phyloP scores from a whole-genome alignment of 1,140 invertebrate genomes.

The Eriocheir sinensis region DNA sequence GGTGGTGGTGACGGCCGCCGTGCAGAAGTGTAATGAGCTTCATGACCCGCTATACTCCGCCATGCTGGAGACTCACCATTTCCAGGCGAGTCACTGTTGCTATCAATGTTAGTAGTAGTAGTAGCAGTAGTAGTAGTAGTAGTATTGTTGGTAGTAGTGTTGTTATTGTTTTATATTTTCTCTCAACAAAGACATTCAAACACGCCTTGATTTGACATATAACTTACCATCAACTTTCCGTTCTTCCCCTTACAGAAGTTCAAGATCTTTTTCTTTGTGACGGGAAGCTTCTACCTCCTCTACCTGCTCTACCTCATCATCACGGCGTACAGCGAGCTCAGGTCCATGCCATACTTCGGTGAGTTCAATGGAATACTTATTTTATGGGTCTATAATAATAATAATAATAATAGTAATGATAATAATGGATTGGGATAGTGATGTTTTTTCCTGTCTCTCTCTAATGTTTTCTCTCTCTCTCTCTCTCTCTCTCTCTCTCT shows the following conservation, averaged over 20 bases:
- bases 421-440: too few species aligned
- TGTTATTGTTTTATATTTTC: too few species aligned
- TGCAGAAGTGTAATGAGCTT: conserved; percentile 94
- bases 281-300: conserved; percentile 91
- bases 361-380: conserved; percentile 29
- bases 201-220: too few species aligned
- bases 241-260: conserved; percentile 78
- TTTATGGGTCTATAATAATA: background rate
- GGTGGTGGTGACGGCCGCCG: conserved; percentile 91
- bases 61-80: conserved; percentile 92
- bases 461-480: too few species aligned
- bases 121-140: too few species aligned
- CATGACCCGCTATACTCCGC: conserved; percentile 97
- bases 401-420: too few species aligned
- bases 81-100: too few species aligned
- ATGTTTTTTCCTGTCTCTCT: too few species aligned
- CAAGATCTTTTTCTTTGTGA: conserved; percentile 90
- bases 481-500: background rate
- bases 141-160: too few species aligned
- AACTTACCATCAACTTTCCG: too few species aligned
- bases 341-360: conserved; percentile 88
- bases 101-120: too few species aligned
- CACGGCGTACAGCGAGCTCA: conserved; percentile 95
- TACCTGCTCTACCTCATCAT: conserved; percentile 93
- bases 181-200: too few species aligned